Evolutionary conservation across 1,140 invertebrate genomes (phyloP).

Genomic region (roundworm (Caenorhabditis elegans)): WBcel235 BX284604.4:5145501-5146000

Average conservation of each 20-base stretch:
- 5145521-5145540: too few species aligned
- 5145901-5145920: too few species aligned
- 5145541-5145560: too few species aligned
- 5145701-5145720: neutral
- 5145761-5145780: slow-evolving; percentile 9
- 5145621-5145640: too few species aligned
- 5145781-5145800: neutral
- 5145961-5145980: too few species aligned
- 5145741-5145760: slow-evolving; percentile 31
- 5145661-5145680: too few species aligned
- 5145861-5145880: neutral
- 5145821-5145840: neutral
- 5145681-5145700: neutral
- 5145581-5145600: slow-evolving; percentile 16
- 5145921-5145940: too few species aligned
- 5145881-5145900: neutral
- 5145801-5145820: neutral
- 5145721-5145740: neutral
- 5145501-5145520: too few species aligned
- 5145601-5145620: slow-evolving; percentile 23
- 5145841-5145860: neutral
- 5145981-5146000: too few species aligned
- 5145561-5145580: slow-evolving; percentile 27
- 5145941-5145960: too few species aligned
- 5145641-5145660: too few species aligned